Evolutionary conservation across 2,888 invertebrate genomes (phyloP), one percentile per base, ranked within the genome.

Genomic region (Hemicrepidius hirtus): DNA sequence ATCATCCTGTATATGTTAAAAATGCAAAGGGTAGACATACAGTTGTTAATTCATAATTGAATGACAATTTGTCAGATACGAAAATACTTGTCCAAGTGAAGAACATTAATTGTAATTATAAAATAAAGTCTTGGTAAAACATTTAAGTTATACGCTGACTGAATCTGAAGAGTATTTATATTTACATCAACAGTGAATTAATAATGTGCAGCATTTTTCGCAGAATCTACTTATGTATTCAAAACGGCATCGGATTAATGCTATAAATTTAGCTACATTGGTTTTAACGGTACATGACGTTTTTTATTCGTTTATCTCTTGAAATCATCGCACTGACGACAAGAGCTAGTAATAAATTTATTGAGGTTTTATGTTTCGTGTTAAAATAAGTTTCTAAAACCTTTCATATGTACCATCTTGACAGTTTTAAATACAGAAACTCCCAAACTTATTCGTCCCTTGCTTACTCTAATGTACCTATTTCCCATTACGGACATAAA

Each of bases 281-380:
- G 65, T 66, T 50, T 71, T 71, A 71, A 66, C 71, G 66, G 71
- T 71, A 66, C 60, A 40, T 41, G 60, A 62, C 50, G 71, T 67
- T 68, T 71, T 68, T 71, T 68, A 62, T 50, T 50, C 68, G 62
- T 44, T 68, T 62, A 71, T 71, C 71, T 64, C 28, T 46, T 21
- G 28, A 62, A 66, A 71, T 67, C 53, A 62, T 68, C 71, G 68
- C 62, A 20, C 67, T 21, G 68, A 41, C 67, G 67, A 62, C 68
- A 44, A 63, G 71, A 67, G 71, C 63, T 60, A 71, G 53, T 71
- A 71, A 62, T 68, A 32, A 68, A 71, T 71, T 68, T 62, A 68
- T 68, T 62, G 62, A 37, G 12, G 44, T 13, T 13, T 44, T 37
- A 37, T 46, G n/a, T 55, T 55, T 55, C 41, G 28, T 37, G 44